Conservation (phyloP, 2,113 vertebrate species). For the Triplophysa siluroides region DNA sequence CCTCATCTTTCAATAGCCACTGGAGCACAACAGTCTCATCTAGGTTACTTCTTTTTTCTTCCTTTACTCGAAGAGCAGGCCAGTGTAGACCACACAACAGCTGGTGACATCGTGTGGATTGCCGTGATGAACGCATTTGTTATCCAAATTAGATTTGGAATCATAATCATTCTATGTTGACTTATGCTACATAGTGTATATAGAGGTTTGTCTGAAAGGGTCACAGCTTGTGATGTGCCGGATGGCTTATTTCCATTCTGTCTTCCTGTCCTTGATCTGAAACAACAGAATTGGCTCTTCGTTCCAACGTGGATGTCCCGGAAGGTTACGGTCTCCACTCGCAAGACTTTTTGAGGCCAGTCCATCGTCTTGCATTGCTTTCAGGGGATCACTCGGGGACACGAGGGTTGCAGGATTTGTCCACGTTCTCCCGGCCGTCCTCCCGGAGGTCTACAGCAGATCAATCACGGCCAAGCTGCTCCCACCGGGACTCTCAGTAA, state of each 20-base stretch:
- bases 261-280: background rate
- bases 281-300: too few species aligned
- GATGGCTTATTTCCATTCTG: background rate
- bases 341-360: background rate
- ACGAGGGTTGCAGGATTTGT: constrained; percentile 56
- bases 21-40: constrained; percentile 99
- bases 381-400: constrained; percentile 49
- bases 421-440: constrained; percentile 58
- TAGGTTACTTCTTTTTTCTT: constrained; percentile 82
- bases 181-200: background rate
- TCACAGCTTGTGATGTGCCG: background rate
- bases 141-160: constrained; percentile 1
- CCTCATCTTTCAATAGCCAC: constrained; percentile 99
- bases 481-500: constrained; percentile 76
- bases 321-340: background rate
- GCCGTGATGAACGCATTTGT: constrained; percentile 35
- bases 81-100: constrained; percentile 90
- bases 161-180: background rate
- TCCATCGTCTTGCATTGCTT: background rate
- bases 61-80: constrained; percentile 86
- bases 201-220: constrained; percentile 62
- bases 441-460: constrained; percentile 72
- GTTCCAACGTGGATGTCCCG: background rate
- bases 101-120: constrained; percentile 77
- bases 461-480: constrained; percentile 71